These are phyloP conservation scores for Dryadula phaetusa DNA, from an alignment of 2,888 invertebrate species.

Conservation along the genomic window DNA sequence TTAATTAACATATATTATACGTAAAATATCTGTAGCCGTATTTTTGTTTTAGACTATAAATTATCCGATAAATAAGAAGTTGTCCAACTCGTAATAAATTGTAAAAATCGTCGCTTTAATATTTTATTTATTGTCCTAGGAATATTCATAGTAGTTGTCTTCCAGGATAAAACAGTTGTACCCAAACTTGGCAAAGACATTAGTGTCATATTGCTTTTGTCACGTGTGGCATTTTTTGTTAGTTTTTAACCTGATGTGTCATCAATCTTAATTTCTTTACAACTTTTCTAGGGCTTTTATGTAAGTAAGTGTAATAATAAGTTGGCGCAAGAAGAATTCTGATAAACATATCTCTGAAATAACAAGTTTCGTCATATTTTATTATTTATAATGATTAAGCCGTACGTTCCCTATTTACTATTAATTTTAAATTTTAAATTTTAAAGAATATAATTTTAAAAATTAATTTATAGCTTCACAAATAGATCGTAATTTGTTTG, in stretches of 20 bases:
- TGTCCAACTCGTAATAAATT: too few species aligned
- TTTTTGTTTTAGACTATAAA: too few species aligned
- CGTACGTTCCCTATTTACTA: too few species aligned
- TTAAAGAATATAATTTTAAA: too few species aligned
- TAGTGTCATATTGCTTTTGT: constrained; percentile 67
- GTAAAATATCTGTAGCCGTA: too few species aligned
- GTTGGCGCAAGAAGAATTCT: not conserved
- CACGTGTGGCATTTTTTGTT: constrained; percentile 70
- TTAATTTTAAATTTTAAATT: too few species aligned
- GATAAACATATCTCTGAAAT: not conserved
- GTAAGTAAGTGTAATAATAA: not conserved
- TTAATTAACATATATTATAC: too few species aligned
- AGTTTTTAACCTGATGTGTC: constrained; percentile 60
- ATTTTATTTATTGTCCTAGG: not conserved
- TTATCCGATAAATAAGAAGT: too few species aligned
- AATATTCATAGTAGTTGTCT: constrained; percentile 47
- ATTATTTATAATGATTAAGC: not conserved
- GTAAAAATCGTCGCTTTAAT: too few species aligned
- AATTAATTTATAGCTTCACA: too few species aligned
- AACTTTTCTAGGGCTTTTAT: constrained; percentile 51
- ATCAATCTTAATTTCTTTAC: constrained; percentile 75
- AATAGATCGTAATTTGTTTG: too few species aligned
- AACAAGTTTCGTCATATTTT: not conserved
- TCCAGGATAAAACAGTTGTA: constrained; percentile 42
- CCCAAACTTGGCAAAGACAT: constrained; percentile 58